Conservation (phyloP, 2,797 vertebrate species). For the Vultur gryphus region DNA sequence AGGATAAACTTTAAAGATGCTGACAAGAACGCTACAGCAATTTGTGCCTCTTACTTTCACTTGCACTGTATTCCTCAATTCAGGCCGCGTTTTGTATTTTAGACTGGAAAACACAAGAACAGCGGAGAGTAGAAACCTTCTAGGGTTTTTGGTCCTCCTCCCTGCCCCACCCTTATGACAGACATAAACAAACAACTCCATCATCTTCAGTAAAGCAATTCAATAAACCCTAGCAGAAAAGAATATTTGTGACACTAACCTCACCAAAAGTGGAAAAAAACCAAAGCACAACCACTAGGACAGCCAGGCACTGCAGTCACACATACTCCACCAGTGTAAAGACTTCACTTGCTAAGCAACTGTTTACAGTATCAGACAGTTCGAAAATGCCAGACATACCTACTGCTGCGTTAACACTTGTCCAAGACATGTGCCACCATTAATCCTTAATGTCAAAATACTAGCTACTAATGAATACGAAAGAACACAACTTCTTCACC, state of each 20-base stretch:
- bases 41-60: neutral
- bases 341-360: neutral
- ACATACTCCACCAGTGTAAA: neutral
- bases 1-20: neutral
- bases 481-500: neutral
- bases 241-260: neutral
- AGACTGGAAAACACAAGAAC: neutral
- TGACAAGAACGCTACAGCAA: neutral
- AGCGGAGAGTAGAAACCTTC: neutral
- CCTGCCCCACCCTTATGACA: fast-evolving
- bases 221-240: neutral
- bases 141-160: neutral
- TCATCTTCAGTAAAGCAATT: neutral
- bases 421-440: neutral
- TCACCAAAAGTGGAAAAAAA: neutral
- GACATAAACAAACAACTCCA: neutral
- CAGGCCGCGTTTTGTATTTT: neutral
- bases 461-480: neutral
- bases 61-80: neutral
- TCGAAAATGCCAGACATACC: neutral
- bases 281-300: fast-evolving
- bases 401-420: neutral
- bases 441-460: neutral
- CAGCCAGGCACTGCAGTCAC: neutral
- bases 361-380: neutral